These are phyloP conservation scores for Nephotettix cincticeps DNA, from an alignment of 1,140 invertebrate species.

Conservation along the genomic window DNA sequence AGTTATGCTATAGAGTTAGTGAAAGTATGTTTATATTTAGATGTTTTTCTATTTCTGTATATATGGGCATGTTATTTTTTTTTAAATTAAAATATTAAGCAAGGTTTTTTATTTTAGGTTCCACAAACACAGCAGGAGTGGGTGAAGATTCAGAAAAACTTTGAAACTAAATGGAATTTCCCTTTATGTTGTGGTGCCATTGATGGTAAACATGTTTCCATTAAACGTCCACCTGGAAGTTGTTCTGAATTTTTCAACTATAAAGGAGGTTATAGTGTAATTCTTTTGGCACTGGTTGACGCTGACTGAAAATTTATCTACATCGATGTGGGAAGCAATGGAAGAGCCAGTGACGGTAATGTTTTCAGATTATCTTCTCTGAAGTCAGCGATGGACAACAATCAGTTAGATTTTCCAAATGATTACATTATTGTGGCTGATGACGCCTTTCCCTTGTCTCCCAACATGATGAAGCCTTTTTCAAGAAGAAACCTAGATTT, in stretches of 20 bases:
- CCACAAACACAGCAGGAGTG: slow-evolving; percentile 36
- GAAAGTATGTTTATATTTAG: neutral
- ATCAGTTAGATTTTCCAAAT: slow-evolving; percentile 30
- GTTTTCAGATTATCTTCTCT: slow-evolving; percentile 41
- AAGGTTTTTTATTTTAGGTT: slow-evolving; percentile 7
- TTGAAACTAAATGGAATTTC: slow-evolving; percentile 43
- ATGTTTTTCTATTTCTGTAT: neutral
- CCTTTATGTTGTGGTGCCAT: slow-evolving; percentile 46
- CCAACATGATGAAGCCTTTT: slow-evolving; percentile 48
- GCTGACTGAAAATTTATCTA: slow-evolving; percentile 48
- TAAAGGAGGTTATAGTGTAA: slow-evolving; percentile 47
- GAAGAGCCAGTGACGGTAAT: slow-evolving; percentile 45
- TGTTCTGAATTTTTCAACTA: slow-evolving; percentile 47
- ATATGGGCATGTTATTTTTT: neutral
- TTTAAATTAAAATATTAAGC: neutral
- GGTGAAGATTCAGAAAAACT: slow-evolving; percentile 37
- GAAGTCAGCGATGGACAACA: slow-evolving; percentile 36
- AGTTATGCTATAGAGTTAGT: neutral
- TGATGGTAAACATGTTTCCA: slow-evolving; percentile 51
- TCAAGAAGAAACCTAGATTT: slow-evolving; percentile 31
- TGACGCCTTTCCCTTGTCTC: slow-evolving; percentile 48
- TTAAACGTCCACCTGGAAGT: slow-evolving; percentile 38
- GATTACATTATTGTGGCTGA: slow-evolving; percentile 46
- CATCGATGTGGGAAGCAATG: slow-evolving; percentile 47
- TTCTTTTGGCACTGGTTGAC: slow-evolving; percentile 49